Percentiles rank a stretch among this genome's conserved stretches.
These are phyloP conservation scores for Notarius quadriscutis DNA, from an alignment of 2,113 vertebrate genomes.

Conservation along the genomic window DNA sequence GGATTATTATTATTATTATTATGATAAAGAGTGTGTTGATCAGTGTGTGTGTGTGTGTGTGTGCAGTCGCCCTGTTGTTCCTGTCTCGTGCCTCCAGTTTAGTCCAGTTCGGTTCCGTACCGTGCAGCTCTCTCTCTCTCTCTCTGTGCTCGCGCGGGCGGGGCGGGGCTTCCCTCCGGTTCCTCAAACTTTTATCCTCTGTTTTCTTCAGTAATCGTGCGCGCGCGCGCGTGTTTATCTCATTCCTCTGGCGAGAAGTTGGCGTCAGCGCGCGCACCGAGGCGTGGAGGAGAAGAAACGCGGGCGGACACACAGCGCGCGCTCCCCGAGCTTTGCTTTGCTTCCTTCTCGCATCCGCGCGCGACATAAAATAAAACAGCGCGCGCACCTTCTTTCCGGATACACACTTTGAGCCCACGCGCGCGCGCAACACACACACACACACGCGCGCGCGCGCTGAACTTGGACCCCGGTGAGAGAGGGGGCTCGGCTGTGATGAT, in stretches of 20 bases:
- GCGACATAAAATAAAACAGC: background rate
- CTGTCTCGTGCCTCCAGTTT: background rate
- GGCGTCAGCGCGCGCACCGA: conserved; percentile 39
- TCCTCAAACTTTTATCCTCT: background rate
- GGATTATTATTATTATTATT: background rate
- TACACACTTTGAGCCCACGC: background rate
- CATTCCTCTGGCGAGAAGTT: conserved; percentile 44
- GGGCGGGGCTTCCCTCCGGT: background rate
- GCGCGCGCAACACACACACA: background rate
- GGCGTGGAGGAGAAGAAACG: background rate
- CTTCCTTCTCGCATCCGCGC: background rate
- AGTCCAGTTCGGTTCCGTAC: conserved; percentile 3
- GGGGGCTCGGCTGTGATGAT: conserved; percentile 57
- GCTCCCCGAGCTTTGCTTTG: no score
- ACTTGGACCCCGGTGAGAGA: conserved; percentile 63
- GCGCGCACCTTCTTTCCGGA: background rate
- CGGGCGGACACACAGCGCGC: background rate
- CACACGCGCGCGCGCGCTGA: background rate
- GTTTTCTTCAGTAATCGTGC: background rate
- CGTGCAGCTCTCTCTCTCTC: conserved; percentile 26
- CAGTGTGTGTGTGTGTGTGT: background rate
- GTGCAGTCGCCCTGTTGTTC: background rate
- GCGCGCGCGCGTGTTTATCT: conserved; percentile 15
- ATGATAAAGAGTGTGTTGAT: no score
- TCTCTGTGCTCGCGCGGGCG: no score